Base-by-base conservation (phyloP, 2,113 vertebrate genomes). In the Planiliza haematocheilus region DNA sequence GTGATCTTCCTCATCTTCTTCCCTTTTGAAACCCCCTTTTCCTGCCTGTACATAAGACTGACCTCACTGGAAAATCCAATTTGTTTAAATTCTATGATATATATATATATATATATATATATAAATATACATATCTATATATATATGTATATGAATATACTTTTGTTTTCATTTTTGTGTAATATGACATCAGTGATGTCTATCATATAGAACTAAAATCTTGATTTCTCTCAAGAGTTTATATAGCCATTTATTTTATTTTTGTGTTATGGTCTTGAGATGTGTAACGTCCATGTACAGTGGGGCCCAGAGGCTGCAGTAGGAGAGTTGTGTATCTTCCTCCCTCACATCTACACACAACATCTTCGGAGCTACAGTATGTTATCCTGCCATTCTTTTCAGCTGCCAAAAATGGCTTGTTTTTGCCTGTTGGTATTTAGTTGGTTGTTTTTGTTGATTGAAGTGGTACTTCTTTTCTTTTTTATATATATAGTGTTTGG, bases 131-230 rank as follows among this genome's bases (percentile, higher is more conserved):
- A 89, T 86, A 63, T 89, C 24, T 30, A 21, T 75, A 59, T 77
- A 48, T 90, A 82, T 90, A 89, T 86, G 66, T 89, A 90, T 91
- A 92, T 91, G 81, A 86, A 89, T 92, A 93, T 93, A 86, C 80
- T 86, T 87, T 87, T 85, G 73, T 86, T 92, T 89, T 83, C 65
- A 65, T 88, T 90, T 89, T 91, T 94, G 92, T 94, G 93, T 94
- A 94, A 93, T 99, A 98, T 97, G 97, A 99, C 98, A 97, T 99
- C 98, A 99, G 96, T 99, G 98, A 99, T 99, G 98, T 98, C 98
- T 96, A 60, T 95, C 96, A 95, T 97, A 96, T 95, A 98, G 96
- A 97, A 96, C 95, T 97, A 96, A 97, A 91, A 96, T 99, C 98
- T 99, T 99, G 98, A 96, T 98, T 99, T 99, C 95, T 95, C 94